Evolutionary conservation across 2,113 vertebrate species (phyloP).

Genomic region (Etia nguti): DNA sequence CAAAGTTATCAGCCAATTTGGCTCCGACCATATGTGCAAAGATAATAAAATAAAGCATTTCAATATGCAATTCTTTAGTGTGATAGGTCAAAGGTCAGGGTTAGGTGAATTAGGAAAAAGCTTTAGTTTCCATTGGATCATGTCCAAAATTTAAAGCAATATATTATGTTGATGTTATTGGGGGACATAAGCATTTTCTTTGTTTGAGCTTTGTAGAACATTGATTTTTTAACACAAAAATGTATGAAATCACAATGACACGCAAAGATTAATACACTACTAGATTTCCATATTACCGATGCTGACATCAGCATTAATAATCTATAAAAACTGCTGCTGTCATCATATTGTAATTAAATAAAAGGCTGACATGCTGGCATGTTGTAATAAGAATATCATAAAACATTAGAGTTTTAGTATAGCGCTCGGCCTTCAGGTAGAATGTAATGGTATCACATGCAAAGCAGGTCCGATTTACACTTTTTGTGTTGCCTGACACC

Average conservation of each 20-base stretch:
- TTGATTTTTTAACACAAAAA: background rate
- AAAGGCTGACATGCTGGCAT: background rate
- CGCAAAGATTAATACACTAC: background rate
- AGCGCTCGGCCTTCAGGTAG: background rate
- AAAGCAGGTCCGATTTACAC: background rate
- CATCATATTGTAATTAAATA: background rate
- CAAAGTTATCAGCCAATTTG: background rate
- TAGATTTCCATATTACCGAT: background rate
- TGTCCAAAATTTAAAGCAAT: background rate
- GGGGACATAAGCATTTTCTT: background rate
- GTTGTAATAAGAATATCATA: background rate
- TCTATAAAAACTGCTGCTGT: rapidly evolving
- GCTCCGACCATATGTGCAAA: background rate
- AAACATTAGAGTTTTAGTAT: background rate
- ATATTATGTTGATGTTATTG: background rate
- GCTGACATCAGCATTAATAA: background rate
- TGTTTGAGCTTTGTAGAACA: background rate
- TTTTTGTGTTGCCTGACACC: background rate
- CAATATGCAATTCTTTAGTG: background rate
- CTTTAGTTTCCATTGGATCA: background rate
- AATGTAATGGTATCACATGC: rapidly evolving
- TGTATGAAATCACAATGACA: background rate
- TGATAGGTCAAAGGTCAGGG: background rate
- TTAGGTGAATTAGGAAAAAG: background rate
- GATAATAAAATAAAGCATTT: background rate